Percentiles rank a stretch among this genome's conserved stretches.
Conservation (phyloP, 1,140 invertebrate species). For the Ectropis grisescens region DNA sequence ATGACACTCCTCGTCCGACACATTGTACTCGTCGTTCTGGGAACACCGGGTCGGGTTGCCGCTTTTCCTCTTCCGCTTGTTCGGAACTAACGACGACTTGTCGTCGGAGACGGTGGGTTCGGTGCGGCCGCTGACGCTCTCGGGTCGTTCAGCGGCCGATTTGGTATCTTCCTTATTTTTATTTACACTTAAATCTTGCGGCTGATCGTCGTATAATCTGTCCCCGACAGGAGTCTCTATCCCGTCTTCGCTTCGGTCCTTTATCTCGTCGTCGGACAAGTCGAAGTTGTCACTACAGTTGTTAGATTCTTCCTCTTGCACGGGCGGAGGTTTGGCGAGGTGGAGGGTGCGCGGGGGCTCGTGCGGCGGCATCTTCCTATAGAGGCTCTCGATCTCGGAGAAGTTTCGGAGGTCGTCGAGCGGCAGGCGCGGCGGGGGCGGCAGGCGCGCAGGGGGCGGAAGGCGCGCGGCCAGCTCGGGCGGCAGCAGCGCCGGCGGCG, state of each 20-base stretch:
- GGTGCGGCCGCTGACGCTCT: slow-evolving; percentile 61
- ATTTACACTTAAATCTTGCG: slow-evolving; percentile 78
- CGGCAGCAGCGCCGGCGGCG: slow-evolving; percentile 53
- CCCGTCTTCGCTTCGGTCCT: slow-evolving; percentile 29
- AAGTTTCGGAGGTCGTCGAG: slow-evolving; percentile 70
- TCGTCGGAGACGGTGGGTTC: slow-evolving; percentile 46
- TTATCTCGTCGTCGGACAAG: slow-evolving; percentile 57
- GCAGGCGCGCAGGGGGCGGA: slow-evolving; percentile 72
- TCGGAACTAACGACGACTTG: slow-evolving; percentile 64
- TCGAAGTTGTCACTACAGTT: slow-evolving; percentile 49
- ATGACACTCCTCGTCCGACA: slow-evolving; percentile 74
- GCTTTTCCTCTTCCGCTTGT: slow-evolving; percentile 86
- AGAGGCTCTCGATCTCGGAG: slow-evolving; percentile 69
- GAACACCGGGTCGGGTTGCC: slow-evolving; percentile 90
- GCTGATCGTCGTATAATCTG: slow-evolving; percentile 68
- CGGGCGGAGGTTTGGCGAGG: slow-evolving; percentile 31
- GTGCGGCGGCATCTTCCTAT: slow-evolving; percentile 52
- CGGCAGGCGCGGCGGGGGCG: slow-evolving; percentile 68
- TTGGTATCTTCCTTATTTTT: slow-evolving; percentile 72
- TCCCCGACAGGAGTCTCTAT: slow-evolving; percentile 24
- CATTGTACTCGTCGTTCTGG: slow-evolving; percentile 72
- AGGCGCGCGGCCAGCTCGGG: slow-evolving; percentile 69
- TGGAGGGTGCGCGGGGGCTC: slow-evolving; percentile 44
- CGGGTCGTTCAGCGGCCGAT: slow-evolving; percentile 22
- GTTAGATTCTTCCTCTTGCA: slow-evolving; percentile 37